Percentiles rank a stretch among this genome's conserved stretches.
phyloP scores from a whole-genome alignment of 2,888 invertebrate genomes.

The Xiphydria camelus region DNA sequence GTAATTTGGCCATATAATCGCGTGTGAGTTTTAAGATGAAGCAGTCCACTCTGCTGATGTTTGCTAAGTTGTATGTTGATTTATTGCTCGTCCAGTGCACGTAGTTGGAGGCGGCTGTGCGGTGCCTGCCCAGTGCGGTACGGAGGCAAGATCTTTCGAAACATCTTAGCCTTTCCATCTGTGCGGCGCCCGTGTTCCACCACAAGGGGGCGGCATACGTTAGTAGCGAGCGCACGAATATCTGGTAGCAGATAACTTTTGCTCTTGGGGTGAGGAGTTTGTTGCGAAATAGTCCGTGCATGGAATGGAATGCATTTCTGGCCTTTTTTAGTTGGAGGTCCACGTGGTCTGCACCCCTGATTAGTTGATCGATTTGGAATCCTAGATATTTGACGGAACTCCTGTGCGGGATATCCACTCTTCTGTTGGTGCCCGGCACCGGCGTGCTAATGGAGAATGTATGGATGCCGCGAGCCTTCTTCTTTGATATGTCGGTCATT shows the following conservation, averaged over 20 bases:
- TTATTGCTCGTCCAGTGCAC: constrained; percentile 6
- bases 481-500: not conserved
- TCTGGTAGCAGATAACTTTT: constrained; percentile 7
- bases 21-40: constrained; percentile 13
- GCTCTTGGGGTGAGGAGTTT: constrained; percentile 4
- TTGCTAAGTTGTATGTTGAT: constrained; percentile 13
- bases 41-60: constrained; percentile 14
- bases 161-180: not conserved
- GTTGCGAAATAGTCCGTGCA: constrained; percentile 1
- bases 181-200: constrained; percentile 11
- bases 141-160: constrained; percentile 7
- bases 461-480: constrained; percentile 1
- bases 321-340: constrained; percentile 6
- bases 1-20: constrained; percentile 6
- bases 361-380: constrained; percentile 3
- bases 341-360: not conserved
- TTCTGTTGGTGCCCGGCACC: not conserved
- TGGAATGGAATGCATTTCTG: not conserved
- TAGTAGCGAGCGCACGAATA: constrained; percentile 5
- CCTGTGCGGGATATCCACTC: constrained; percentile 1
- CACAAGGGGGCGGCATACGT: constrained; percentile 9
- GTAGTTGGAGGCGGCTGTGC: not conserved
- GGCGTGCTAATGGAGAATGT: not conserved
- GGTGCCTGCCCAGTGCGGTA: not conserved
- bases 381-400: constrained; percentile 3